Evolutionary conservation across 2,113 vertebrate genomes (phyloP), one percentile per base, ranked within the genome.

Genomic region (Indicator indicator): DNA sequence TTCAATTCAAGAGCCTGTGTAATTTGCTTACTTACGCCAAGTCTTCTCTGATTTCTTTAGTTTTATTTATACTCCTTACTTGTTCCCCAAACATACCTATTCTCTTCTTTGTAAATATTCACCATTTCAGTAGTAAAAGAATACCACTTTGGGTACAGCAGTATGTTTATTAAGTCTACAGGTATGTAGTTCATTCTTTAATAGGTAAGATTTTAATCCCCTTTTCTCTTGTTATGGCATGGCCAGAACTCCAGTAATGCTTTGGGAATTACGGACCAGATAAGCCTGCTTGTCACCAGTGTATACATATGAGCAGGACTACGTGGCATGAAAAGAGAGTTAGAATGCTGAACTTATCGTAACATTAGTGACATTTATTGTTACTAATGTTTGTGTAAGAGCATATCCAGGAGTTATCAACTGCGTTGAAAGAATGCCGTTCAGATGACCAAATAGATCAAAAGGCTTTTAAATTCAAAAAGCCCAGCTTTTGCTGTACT

Each of bases 21-120:
- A 95, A 97, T 88, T 95, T 91, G 75, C 62, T 94, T 93, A 86
- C 93, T 96, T 94, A 89, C 91, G 79, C 82, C 44, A 83, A 86
- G 54, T 46, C 54, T 74, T 89, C 88, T 93, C 56, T 54, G 79
- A 74, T 94, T 97, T 91, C 79, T 88, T 77, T 68, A 38, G 54
- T 90, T 95, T 86, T 93, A 86, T 91, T 90, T 58, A 65, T 81
- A 46, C 19, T 71, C 5, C 2, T 74, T 42, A 38, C 68, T 85
- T 93, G 40, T 78, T 94, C 24, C 24, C 55, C n/a, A 71, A 90
- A 52, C 44, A 64, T n/a, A 81, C 27, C 10, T 86, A 6, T 77
- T 88, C 42, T 89, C n/a, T 76, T 80, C 64, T 64, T 21, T 0
- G 4, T 74, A 91, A 93, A 69, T 85, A 91, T 42, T 67, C 48